phyloP scores from a whole-genome alignment of 1,140 invertebrate genomes.

The Pectinophora gossypiella region DNA sequence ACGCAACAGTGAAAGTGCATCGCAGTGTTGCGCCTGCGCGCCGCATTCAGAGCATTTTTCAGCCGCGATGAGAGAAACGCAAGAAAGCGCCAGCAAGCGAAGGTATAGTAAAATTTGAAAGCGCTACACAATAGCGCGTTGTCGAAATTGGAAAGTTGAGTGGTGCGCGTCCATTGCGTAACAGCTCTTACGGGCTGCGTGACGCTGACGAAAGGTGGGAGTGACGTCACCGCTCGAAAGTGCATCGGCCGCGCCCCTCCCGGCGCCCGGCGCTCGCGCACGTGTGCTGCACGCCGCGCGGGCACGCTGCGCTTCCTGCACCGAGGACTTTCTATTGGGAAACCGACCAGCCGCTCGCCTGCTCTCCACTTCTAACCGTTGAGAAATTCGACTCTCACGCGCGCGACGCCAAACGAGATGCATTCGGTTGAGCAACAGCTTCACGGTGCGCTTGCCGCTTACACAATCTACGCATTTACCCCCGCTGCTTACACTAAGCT shows the following conservation, averaged over 20 bases:
- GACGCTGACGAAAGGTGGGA: constrained; percentile 69
- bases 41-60: constrained; percentile 62
- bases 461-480: constrained; percentile 30
- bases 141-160: constrained; percentile 75
- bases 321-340: constrained; percentile 71
- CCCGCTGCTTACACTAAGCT: too few relatives aligned
- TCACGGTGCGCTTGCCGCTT: constrained; percentile 31
- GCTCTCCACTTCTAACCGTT: constrained; percentile 39
- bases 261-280: constrained; percentile 12
- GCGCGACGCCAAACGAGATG: constrained; percentile 51
- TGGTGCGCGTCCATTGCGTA: constrained; percentile 65
- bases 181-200: constrained; percentile 66
- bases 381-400: constrained; percentile 64
- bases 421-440: constrained; percentile 61
- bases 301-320: constrained; percentile 65
- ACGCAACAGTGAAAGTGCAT: constrained; percentile 64
- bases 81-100: constrained; percentile 64
- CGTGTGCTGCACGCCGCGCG: constrained; percentile 36
- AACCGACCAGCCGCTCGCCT: constrained; percentile 43
- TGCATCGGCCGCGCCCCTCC: constrained; percentile 64
- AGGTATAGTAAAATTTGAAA: constrained; percentile 71
- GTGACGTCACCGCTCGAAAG: constrained; percentile 70
- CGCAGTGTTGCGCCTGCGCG: constrained; percentile 44
- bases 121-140: constrained; percentile 72
- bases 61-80: constrained; percentile 59